A percentile compares a stretch with the other conserved stretches of the same genome.
Conservation (phyloP, 2,113 vertebrate genomes). For the Syrrhaptes paradoxus region DNA sequence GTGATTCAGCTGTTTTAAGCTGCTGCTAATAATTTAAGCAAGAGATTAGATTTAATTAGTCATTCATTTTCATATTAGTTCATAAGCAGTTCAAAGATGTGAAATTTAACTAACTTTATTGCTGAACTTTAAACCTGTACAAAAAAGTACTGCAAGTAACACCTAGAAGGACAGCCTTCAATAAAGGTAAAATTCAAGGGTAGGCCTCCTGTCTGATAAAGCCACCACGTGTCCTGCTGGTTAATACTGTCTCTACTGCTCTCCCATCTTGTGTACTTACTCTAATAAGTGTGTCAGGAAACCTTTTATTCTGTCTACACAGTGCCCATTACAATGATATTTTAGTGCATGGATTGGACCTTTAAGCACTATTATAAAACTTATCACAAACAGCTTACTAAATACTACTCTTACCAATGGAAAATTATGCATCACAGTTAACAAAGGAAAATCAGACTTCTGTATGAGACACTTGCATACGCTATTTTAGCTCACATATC, state of each 20-base stretch:
- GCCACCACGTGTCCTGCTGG: not conserved
- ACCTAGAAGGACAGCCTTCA: not conserved
- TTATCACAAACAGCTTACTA: not conserved
- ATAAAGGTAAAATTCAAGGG: not conserved
- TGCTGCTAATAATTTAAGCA: not conserved
- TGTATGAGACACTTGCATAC: not conserved
- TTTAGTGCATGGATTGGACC: fast-evolving
- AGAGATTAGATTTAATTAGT: not conserved
- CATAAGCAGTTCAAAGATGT: not conserved
- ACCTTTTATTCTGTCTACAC: not conserved
- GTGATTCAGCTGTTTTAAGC: not conserved
- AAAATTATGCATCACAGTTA: not conserved
- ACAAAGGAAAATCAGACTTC: not conserved
- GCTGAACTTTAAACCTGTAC: not conserved
- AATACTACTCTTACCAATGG: not conserved
- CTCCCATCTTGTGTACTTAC: not conserved
- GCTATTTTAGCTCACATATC: not conserved
- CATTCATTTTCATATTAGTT: not conserved
- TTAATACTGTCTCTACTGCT: not conserved
- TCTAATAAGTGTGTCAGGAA: not conserved
- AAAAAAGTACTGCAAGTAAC: not conserved
- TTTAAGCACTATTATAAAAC: not conserved
- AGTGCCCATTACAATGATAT: not conserved
- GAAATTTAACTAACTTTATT: not conserved
- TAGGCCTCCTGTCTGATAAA: not conserved